A percentile compares a stretch with the other conserved stretches of the same genome.
Conservation (phyloP, 2,113 vertebrate genomes). For the Lepisosteus oculatus region DNA sequence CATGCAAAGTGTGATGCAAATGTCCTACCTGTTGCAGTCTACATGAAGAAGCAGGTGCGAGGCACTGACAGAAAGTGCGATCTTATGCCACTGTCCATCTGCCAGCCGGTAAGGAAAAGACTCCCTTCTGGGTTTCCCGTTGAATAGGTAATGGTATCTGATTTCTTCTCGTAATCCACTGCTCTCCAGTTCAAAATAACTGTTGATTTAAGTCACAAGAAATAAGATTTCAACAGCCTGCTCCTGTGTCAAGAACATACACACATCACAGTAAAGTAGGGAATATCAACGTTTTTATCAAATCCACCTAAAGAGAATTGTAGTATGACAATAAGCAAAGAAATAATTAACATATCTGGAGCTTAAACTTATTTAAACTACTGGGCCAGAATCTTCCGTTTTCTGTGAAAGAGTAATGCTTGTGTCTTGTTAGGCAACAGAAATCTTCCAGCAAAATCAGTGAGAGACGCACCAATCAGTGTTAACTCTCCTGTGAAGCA, state of each 20-base stretch:
- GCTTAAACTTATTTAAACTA: too few relatives aligned
- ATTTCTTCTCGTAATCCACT: constrained; percentile 88
- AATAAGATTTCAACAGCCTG: neutral
- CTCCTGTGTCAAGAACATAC: neutral
- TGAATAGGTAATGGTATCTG: constrained; percentile 83
- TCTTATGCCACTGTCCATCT: constrained; percentile 87
- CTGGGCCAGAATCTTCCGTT: too few relatives aligned
- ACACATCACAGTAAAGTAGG: neutral
- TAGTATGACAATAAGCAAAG: too few relatives aligned
- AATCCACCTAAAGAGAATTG: too few relatives aligned
- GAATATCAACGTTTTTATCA: too few relatives aligned
- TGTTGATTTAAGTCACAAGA: constrained; percentile 49
- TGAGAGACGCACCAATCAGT: too few relatives aligned
- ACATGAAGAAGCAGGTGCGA: constrained; percentile 84
- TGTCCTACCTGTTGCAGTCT: constrained; percentile 87
- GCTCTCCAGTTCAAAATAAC: constrained; percentile 95
- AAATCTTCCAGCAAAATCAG: too few relatives aligned
- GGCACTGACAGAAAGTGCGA: constrained; percentile 83
- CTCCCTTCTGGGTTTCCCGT: constrained; percentile 80
- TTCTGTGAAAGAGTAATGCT: too few relatives aligned
- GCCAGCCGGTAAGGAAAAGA: constrained; percentile 90
- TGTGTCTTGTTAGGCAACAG: too few relatives aligned
- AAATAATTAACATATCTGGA: too few relatives aligned
- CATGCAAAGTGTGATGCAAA: neutral
- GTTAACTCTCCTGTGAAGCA: too few relatives aligned